Evolutionary conservation across 1,140 invertebrate genomes (phyloP), one percentile per base, ranked within the genome.

Genomic region (Sesamia nonagrioides): DNA sequence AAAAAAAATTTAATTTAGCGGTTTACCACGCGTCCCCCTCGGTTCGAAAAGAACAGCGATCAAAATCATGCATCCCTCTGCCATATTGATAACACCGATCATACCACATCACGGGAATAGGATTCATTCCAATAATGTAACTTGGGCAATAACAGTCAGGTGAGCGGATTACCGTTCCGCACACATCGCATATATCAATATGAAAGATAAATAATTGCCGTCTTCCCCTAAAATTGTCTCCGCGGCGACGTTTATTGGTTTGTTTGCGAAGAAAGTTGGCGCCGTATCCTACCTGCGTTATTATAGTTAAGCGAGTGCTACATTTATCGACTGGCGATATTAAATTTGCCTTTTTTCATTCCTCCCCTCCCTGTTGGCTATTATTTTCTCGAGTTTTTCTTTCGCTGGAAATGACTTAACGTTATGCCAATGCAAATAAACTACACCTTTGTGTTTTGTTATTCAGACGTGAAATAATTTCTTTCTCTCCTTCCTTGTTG

Each of bases 181-280:
- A 71, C 69, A 76, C 78, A 78, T 63, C 56, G 63, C 58, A 82
- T 83, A 84, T 82, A 83, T 83, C 81, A 78, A 54, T 82, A 86
- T 82, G 80, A 83, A 88, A 88, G 79, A 89, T 88, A 89, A 89
- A 91, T 89, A 86, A 87, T 89, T 86, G 73, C 60, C 66, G 85
- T 82, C 82, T 83, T 84, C 84, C 86, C 85, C 84, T 74, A 81
- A 81, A 85, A 86, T 86, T 87, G 87, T 89, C 82, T 82, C 85
- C 63, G 74, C 82, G 84, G 86, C 84, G 86, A 88, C 86, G 77
- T 89, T 91, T 91, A 91, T 91, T 88, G 89, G 86, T 89, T 88
- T 91, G 89, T 91, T 91, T 91, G 82, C 81, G 83, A 82, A 81
- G 81, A 86, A 88, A 88, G 66, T 82, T 87, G 88, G 86, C 88